These are phyloP conservation scores for Manacus vitellinus DNA, from an alignment of 2,113 vertebrate species.

Conservation along the genomic window DNA sequence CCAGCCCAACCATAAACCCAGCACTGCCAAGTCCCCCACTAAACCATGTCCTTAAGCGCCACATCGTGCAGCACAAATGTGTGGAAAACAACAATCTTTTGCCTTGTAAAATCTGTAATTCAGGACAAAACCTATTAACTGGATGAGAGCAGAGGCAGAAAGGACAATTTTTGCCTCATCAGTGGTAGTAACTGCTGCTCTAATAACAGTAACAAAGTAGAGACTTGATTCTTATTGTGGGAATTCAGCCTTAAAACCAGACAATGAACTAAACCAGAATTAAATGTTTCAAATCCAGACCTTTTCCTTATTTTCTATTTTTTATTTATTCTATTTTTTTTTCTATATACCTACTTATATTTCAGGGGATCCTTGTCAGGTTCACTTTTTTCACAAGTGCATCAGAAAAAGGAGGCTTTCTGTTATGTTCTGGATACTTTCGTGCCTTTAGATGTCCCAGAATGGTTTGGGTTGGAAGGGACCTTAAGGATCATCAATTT, in stretches of 20 bases:
- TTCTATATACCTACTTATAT: neutral
- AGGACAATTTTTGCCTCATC: neutral
- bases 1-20: neutral
- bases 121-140: neutral
- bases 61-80: neutral
- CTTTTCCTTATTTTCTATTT: accelerated
- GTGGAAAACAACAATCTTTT: neutral
- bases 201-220: neutral
- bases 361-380: neutral
- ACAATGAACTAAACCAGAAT: neutral
- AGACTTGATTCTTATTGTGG: neutral
- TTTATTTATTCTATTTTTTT: neutral
- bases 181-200: neutral
- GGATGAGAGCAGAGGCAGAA: neutral
- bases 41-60: neutral
- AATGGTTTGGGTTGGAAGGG: neutral
- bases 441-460: neutral
- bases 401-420: neutral
- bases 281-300: neutral
- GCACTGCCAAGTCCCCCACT: neutral
- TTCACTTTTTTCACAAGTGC: neutral
- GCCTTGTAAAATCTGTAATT: neutral
- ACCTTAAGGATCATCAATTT: neutral
- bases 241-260: neutral
- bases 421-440: neutral